phyloP scores from a whole-genome alignment of 2,797 vertebrate genomes.

The Ara ararauna region DNA sequence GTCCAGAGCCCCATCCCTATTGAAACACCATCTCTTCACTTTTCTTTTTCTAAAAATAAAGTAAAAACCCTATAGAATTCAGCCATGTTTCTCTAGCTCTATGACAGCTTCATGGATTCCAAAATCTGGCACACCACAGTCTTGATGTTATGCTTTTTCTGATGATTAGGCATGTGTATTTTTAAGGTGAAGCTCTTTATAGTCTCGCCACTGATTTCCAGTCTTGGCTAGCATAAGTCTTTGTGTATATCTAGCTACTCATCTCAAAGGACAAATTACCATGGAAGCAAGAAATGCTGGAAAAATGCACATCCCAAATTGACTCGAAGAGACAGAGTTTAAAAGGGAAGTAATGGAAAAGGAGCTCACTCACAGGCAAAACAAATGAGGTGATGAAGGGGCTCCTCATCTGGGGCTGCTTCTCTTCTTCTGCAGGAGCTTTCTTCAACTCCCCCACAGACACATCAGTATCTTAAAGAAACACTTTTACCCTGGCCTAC shows the following conservation, averaged over 20 bases:
- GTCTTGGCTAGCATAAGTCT: not conserved
- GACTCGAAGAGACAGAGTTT: not conserved
- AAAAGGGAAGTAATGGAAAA: not conserved
- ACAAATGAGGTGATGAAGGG: not conserved
- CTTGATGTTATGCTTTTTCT: not conserved
- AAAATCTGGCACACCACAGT: not conserved
- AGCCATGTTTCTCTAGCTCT: not conserved
- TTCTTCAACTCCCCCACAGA: not conserved
- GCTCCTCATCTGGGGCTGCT: not conserved
- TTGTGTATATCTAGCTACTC: not conserved
- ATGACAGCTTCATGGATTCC: not conserved
- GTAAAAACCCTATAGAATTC: not conserved
- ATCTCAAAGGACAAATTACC: not conserved
- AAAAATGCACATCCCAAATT: not conserved
- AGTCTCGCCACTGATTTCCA: not conserved
- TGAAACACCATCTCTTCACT: not conserved
- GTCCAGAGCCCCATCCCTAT: not conserved
- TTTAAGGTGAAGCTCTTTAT: not conserved
- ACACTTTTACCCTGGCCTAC: not conserved
- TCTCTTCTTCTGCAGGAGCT: not conserved
- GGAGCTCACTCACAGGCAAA: not conserved
- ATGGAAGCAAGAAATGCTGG: not conserved
- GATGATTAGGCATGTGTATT: not conserved
- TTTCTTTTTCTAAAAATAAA: not conserved
- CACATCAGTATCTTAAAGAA: not conserved